phyloP scores from a whole-genome alignment of 2,113 vertebrate genomes.

The Loxodonta africana region DNA sequence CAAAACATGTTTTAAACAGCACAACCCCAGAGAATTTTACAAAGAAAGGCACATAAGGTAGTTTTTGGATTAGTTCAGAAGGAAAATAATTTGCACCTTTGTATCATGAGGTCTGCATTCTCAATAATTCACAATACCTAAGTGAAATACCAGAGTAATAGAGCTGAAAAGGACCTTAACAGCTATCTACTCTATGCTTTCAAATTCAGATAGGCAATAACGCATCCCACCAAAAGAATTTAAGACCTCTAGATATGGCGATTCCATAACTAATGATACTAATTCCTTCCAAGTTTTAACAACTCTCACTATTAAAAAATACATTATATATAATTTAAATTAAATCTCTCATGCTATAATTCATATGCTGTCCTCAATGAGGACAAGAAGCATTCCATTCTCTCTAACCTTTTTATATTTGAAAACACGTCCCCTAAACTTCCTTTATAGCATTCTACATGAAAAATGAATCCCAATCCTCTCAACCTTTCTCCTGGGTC shows the following conservation, averaged over 20 bases:
- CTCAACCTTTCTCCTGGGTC: constrained; percentile 37
- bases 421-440: constrained; percentile 55
- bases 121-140: constrained; percentile 63
- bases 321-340: neutral
- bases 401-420: constrained; percentile 24
- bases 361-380: constrained; percentile 34
- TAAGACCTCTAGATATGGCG: neutral
- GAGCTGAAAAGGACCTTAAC: constrained; percentile 43
- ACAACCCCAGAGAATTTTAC: constrained; percentile 73
- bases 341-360: constrained; percentile 21
- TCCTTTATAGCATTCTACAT: neutral
- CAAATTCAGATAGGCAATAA: constrained; percentile 57
- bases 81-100: constrained; percentile 68
- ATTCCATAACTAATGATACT: constrained; percentile 43
- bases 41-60: constrained; percentile 68
- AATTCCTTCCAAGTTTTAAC: constrained; percentile 57
- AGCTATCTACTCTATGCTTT: constrained; percentile 71
- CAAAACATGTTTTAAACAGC: constrained; percentile 70
- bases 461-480: constrained; percentile 45
- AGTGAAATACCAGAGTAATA: constrained; percentile 49
- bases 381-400: neutral
- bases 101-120: constrained; percentile 56
- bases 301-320: constrained; percentile 60
- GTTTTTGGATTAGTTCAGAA: constrained; percentile 66
- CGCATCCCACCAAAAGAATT: constrained; percentile 46